Base-by-base conservation (phyloP, 2,797 vertebrate species). In the Hoplostethus atlanticus region DNA sequence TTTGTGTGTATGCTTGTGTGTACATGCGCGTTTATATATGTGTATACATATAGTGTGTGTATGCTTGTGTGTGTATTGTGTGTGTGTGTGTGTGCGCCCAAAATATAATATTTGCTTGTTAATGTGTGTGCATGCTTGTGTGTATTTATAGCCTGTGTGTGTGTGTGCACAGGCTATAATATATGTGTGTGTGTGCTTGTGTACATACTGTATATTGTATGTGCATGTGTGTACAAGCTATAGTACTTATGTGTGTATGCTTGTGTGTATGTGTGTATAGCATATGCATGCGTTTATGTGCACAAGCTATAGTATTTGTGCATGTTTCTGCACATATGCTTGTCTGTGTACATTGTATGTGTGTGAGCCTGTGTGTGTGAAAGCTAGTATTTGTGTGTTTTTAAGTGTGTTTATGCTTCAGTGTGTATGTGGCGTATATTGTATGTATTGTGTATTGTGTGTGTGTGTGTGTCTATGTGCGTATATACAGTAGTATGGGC, bases 191-290 rank as follows among this genome's bases (percentile, higher is more conserved):
- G 34, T 21, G 28, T 13, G 28, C 25, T 2, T 52, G 0, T 36
- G 16, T 34, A 6, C 34, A 34, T 52, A 9, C 28, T 30, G 21
- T 55, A 34, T 34, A 34, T 34, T 34, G 31, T 34, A n/a, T 17
- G 31, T 57, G n/a, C 13, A 30, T 36, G 11, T 52, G 0, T 36
- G 16, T 34, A 6, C 34, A 34, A 34, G 34, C 34, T 34, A 34
- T 34, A 34, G 34, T 34, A 34, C 6, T 36, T 36, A 8, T 36
- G 34, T 1, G 5, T 36, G 7, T 6, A 36, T 36, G 5, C 34
- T 36, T 69, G 31, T 69, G 25, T 58, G 47, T 44, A 25, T 51
- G 13, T 47, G 15, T 75, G 13, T 50, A 1, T 21, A 21, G 21
- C 21, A 21, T 21, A 1, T 21, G 21, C 21, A 21, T 21, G 21